Percentiles rank a stretch among this genome's conserved stretches.
Evolutionary conservation across 2,113 vertebrate species (phyloP).

Genomic region (Solea solea): DNA sequence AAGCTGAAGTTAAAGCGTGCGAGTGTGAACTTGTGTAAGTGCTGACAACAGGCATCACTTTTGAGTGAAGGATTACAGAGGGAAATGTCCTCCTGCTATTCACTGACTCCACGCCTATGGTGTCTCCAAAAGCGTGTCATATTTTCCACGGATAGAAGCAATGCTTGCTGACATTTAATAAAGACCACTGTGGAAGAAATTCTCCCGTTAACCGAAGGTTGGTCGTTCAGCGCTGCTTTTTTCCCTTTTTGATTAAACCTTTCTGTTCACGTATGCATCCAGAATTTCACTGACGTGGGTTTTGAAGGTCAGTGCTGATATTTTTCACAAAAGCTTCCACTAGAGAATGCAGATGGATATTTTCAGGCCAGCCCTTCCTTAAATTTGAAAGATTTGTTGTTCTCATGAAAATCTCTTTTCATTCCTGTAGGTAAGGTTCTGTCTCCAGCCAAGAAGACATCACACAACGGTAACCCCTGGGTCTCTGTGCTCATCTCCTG

Average conservation of each 20-base stretch:
- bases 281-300: not conserved
- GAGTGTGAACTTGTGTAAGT: not conserved
- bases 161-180: conserved; percentile 3
- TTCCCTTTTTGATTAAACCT: conserved; percentile 9
- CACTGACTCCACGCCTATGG: not conserved
- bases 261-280: not conserved
- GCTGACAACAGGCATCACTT: not conserved
- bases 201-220: not conserved
- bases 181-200: not conserved
- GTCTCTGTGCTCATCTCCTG: conserved; percentile 89
- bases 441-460: conserved; percentile 85
- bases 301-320: conserved; percentile 10
- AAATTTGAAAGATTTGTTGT: not conserved
- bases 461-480: conserved; percentile 88
- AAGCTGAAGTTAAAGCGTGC: not conserved
- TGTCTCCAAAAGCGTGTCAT: not conserved
- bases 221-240: not conserved
- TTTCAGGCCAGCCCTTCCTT: not conserved
- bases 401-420: conserved; percentile 9
- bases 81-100: not conserved
- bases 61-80: not conserved
- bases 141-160: not conserved
- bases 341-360: not conserved
- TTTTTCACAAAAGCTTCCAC: not conserved
- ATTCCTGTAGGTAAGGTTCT: conserved; percentile 80